Evolutionary conservation across 2,888 invertebrate genomes (phyloP).

Genomic region (Hydroisotoma schaefferi): DNA sequence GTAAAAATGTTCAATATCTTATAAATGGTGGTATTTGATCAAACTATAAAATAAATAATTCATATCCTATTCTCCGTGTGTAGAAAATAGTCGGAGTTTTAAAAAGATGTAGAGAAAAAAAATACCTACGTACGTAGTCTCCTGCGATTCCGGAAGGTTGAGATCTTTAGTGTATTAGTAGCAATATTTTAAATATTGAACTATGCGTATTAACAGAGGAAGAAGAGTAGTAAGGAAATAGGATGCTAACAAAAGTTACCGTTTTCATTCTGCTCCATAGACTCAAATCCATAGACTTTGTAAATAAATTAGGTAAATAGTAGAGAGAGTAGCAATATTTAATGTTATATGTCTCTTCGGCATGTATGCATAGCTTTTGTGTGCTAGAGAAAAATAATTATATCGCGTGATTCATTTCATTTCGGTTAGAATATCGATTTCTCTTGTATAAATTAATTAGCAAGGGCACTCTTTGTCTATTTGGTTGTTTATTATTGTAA

Average conservation of each 20-base stretch:
- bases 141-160: constrained; percentile 5
- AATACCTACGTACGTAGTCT: constrained; percentile 11
- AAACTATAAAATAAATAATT: not conserved
- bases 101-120: not conserved
- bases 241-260: not conserved
- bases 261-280: not conserved
- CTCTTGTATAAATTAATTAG: too few relatives aligned
- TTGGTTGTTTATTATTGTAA: too few relatives aligned
- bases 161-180: constrained; percentile 36
- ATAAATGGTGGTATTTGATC: not conserved
- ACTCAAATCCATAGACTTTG: not conserved
- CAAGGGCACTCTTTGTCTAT: too few relatives aligned
- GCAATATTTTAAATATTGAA: constrained; percentile 29
- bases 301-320: too few relatives aligned
- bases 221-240: not conserved
- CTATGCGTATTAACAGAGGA: not conserved
- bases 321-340: not conserved
- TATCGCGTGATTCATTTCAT: too few relatives aligned
- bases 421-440: too few relatives aligned
- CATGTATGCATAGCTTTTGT: too few relatives aligned
- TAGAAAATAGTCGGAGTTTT: not conserved
- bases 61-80: not conserved
- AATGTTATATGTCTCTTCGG: not conserved
- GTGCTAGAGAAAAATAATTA: too few relatives aligned
- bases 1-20: constrained; percentile 1